These are phyloP conservation scores for Geodia barretti DNA, from an alignment of 37 sponge, comb jelly and placozoan species.

Conservation along the genomic window DNA sequence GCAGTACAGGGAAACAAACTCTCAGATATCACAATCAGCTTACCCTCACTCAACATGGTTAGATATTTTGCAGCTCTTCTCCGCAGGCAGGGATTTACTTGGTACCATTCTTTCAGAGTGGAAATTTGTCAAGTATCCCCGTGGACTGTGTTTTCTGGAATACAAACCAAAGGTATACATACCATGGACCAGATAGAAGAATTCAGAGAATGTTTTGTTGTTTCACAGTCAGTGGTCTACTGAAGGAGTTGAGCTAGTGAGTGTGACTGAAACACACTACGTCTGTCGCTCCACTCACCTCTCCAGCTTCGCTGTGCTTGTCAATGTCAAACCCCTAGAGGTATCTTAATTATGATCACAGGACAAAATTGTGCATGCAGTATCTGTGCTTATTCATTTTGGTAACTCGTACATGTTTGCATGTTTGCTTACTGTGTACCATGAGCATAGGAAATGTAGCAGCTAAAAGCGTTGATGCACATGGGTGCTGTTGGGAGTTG, in stretches of 20 bases:
- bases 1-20: not conserved
- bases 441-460: not conserved
- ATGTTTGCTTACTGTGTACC: not conserved
- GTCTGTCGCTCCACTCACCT: constrained; percentile 26
- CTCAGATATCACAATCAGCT: not conserved
- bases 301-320: constrained; percentile 59
- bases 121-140: not conserved
- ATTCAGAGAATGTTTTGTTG: too few relatives aligned
- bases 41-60: not conserved
- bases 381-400: too few relatives aligned
- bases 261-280: not conserved
- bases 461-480: too few relatives aligned
- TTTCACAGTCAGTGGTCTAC: constrained; percentile 11
- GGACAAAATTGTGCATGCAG: too few relatives aligned
- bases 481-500: too few relatives aligned
- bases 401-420: not conserved
- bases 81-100: too few relatives aligned
- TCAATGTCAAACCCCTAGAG: constrained; percentile 19
- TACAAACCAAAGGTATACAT: not conserved
- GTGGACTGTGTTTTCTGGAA: not conserved
- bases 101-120: not conserved
- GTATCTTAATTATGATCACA: too few relatives aligned
- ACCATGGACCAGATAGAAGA: too few relatives aligned
- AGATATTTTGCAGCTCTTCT: not conserved
- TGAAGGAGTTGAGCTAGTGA: not conserved